phyloP scores from a whole-genome alignment of 2,888 invertebrate species.

The Biston betularia region DNA sequence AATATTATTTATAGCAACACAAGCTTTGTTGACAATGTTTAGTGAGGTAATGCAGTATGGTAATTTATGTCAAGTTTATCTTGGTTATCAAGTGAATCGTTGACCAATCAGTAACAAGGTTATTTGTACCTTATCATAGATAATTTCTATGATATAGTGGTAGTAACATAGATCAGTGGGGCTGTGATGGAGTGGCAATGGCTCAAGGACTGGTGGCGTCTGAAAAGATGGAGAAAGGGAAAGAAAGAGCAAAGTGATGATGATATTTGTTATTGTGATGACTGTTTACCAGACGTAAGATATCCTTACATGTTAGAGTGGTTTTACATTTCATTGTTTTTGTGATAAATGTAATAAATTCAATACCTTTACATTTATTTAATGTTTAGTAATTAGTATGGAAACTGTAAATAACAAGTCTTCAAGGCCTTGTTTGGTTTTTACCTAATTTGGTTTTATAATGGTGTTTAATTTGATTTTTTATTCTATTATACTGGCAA shows the following conservation, averaged over 20 bases:
- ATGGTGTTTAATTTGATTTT: slow-evolving; percentile 8
- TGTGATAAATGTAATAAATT: slow-evolving; percentile 28
- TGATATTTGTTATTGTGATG: slow-evolving; percentile 92
- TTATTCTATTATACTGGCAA: slow-evolving; percentile 1
- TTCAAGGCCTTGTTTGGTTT: slow-evolving; percentile 16
- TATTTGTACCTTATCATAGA: slow-evolving; percentile 53
- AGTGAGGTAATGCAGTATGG: slow-evolving; percentile 76
- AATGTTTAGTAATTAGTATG: slow-evolving; percentile 12
- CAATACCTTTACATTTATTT: slow-evolving; percentile 27
- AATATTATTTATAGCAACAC: slow-evolving; percentile 66
- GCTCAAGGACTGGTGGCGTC: slow-evolving; percentile 93
- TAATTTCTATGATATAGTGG: slow-evolving; percentile 58
- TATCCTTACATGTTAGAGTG: slow-evolving; percentile 24
- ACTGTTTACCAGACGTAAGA: slow-evolving; percentile 88
- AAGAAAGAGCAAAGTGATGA: slow-evolving; percentile 85
- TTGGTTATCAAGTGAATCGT: slow-evolving; percentile 71
- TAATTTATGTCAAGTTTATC: slow-evolving; percentile 82
- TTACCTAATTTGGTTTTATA: slow-evolving; percentile 15
- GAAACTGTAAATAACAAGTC: slow-evolving; percentile 9
- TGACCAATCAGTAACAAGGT: slow-evolving; percentile 72
- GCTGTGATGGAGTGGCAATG: slow-evolving; percentile 91
- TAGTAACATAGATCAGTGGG: slow-evolving; percentile 57
- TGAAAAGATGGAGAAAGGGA: slow-evolving; percentile 89
- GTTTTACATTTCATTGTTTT: slow-evolving; percentile 14
- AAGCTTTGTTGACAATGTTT: slow-evolving; percentile 72